These are phyloP conservation scores for Syrphus vitripennis DNA, from an alignment of 2,888 invertebrate genomes.

Conservation along the genomic window DNA sequence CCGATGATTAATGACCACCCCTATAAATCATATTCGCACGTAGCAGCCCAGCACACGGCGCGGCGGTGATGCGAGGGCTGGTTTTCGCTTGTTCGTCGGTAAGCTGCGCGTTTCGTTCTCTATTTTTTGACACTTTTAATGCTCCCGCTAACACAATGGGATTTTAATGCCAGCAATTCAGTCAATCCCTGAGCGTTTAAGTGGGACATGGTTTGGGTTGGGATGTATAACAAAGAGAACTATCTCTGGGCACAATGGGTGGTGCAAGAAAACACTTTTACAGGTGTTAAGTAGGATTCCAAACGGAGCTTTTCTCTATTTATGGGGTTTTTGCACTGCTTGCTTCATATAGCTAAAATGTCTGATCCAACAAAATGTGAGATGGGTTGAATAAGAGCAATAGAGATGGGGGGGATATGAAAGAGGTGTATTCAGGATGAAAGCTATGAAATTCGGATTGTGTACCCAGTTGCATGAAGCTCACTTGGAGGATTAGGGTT, in stretches of 20 bases:
- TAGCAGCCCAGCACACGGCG: neutral
- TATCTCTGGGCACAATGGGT: slow-evolving; percentile 63
- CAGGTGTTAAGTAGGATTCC: slow-evolving; percentile 70
- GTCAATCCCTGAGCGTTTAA: slow-evolving; percentile 68
- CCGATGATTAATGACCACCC: slow-evolving; percentile 63
- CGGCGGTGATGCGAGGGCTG: neutral
- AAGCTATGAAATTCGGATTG: slow-evolving; percentile 57
- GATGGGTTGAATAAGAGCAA: neutral
- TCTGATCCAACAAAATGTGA: slow-evolving; percentile 20
- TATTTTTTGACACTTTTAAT: slow-evolving; percentile 69
- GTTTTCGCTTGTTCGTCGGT: slow-evolving; percentile 28
- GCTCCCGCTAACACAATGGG: slow-evolving; percentile 64
- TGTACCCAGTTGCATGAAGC: slow-evolving; percentile 43
- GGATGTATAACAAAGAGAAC: slow-evolving; percentile 3
- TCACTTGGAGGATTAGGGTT: slow-evolving; percentile 55
- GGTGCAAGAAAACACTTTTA: slow-evolving; percentile 67
- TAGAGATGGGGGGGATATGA: neutral
- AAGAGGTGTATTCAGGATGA: slow-evolving; percentile 9
- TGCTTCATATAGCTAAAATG: slow-evolving; percentile 10
- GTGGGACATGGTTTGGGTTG: neutral
- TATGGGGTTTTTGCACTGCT: slow-evolving; percentile 69
- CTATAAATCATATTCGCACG: slow-evolving; percentile 70
- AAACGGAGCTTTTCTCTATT: slow-evolving; percentile 60
- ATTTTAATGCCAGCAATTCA: slow-evolving; percentile 70
- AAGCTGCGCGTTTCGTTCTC: slow-evolving; percentile 40